These are phyloP conservation scores for Drosophila saltans DNA, from an alignment of 1,140 invertebrate genomes.

Conservation along the genomic window DNA sequence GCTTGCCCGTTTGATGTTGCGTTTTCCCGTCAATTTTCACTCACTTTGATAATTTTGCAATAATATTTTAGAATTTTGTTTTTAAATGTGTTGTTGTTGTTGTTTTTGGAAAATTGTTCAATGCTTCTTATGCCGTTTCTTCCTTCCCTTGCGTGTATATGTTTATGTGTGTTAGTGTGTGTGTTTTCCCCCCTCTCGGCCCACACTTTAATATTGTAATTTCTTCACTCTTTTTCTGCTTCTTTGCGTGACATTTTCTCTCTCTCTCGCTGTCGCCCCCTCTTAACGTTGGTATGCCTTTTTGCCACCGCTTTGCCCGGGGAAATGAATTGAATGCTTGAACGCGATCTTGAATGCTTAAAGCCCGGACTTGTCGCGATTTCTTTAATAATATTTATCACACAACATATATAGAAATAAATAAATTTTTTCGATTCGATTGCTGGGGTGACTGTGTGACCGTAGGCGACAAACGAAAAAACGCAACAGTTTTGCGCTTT, in stretches of 20 bases:
- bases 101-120: slow-evolving; percentile 15
- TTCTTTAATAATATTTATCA: slow-evolving; percentile 42
- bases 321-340: slow-evolving; percentile 11
- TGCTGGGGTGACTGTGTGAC: slow-evolving; percentile 8
- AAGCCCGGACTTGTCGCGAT: slow-evolving; percentile 4
- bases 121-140: slow-evolving; percentile 14
- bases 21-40: slow-evolving; percentile 22
- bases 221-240: slow-evolving; percentile 80
- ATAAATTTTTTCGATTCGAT: slow-evolving; percentile 14
- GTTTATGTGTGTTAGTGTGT: slow-evolving; percentile 13
- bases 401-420: slow-evolving; percentile 14
- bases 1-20: slow-evolving; percentile 7
- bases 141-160: slow-evolving; percentile 8
- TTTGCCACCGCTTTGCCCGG: slow-evolving; percentile 51
- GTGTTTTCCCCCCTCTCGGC: slow-evolving; percentile 40
- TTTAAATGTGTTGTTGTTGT: slow-evolving; percentile 22
- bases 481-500: slow-evolving; percentile 6
- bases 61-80: slow-evolving; percentile 43
- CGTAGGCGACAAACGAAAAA: slow-evolving; percentile 12
- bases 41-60: slow-evolving; percentile 13
- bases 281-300: slow-evolving; percentile 45
- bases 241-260: slow-evolving; percentile 80
- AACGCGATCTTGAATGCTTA: slow-evolving; percentile 22
- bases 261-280: slow-evolving; percentile 55
- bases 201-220: slow-evolving; percentile 48